These are phyloP conservation scores for Austrofundulus limnaeus DNA, from an alignment of 2,113 vertebrate genomes.

Conservation along the genomic window DNA sequence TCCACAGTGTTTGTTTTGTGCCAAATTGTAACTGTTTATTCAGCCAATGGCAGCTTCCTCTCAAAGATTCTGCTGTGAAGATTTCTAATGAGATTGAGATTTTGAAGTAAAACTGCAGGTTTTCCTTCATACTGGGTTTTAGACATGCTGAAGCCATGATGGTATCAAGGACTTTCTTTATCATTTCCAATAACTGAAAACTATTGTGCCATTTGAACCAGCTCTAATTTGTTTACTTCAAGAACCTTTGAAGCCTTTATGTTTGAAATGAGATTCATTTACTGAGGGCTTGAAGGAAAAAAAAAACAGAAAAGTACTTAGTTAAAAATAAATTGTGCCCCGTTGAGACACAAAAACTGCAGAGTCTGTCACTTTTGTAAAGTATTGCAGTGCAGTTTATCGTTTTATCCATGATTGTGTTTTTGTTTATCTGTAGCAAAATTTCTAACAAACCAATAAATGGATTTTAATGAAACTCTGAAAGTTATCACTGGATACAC, in stretches of 20 bases:
- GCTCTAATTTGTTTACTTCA: constrained; percentile 70
- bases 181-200: constrained; percentile 65
- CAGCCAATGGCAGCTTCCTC: constrained; percentile 70
- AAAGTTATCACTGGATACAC: too few relatives aligned
- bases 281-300: constrained; percentile 36
- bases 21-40: constrained; percentile 77
- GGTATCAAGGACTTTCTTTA: constrained; percentile 63
- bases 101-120: constrained; percentile 45
- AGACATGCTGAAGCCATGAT: constrained; percentile 48
- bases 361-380: too few relatives aligned
- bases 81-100: constrained; percentile 71
- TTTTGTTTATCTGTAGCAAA: not conserved
- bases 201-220: constrained; percentile 62
- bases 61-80: constrained; percentile 63
- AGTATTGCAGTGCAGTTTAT: constrained; percentile 5
- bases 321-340: not conserved
- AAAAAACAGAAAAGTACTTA: constrained; percentile 20
- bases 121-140: constrained; percentile 40
- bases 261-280: constrained; percentile 46
- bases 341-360: too few relatives aligned
- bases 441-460: too few relatives aligned
- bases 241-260: constrained; percentile 37
- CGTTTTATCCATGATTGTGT: not conserved
- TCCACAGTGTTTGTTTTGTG: constrained; percentile 64
- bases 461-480: too few relatives aligned